A percentile compares a stretch with the other conserved stretches of the same genome.
Evolutionary conservation across 2,888 invertebrate genomes (phyloP).

Genomic region (Rapana venosa): DNA sequence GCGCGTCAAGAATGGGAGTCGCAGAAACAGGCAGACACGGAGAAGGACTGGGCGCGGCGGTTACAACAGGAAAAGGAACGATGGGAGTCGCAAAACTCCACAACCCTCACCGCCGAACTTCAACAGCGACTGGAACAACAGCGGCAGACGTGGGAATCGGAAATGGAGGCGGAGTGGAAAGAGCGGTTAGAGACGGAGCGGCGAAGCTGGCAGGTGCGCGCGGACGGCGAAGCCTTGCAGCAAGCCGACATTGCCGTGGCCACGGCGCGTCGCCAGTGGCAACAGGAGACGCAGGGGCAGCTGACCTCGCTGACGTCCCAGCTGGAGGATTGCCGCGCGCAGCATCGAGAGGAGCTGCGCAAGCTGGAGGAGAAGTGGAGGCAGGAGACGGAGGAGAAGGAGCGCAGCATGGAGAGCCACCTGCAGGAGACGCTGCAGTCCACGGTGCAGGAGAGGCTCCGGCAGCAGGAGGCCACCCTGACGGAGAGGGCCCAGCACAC

Average conservation of each 20-base stretch:
- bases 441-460: not conserved
- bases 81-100: slow-evolving; percentile 15
- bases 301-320: not conserved
- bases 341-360: slow-evolving; percentile 19
- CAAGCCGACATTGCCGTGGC: slow-evolving; percentile 51
- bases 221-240: slow-evolving; percentile 42
- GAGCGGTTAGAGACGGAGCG: slow-evolving; percentile 33
- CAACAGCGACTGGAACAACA: slow-evolving; percentile 35
- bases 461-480: not conserved
- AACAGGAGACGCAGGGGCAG: slow-evolving; percentile 55
- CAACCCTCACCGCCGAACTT: not conserved
- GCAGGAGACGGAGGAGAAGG: slow-evolving; percentile 25
- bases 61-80: slow-evolving; percentile 22
- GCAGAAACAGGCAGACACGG: slow-evolving; percentile 39
- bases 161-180: slow-evolving; percentile 43
- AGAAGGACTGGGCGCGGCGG: slow-evolving; percentile 44
- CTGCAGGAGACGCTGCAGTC: not conserved
- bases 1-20: slow-evolving; percentile 41
- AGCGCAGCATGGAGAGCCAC: not conserved
- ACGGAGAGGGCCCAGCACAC: not conserved
- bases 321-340: not conserved
- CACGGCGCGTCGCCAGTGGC: slow-evolving; percentile 58
- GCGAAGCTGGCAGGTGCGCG: slow-evolving; percentile 40
- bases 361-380: slow-evolving; percentile 17
- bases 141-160: slow-evolving; percentile 30